Conservation (phyloP, 2,113 vertebrate species). For the Numida meleagris region DNA sequence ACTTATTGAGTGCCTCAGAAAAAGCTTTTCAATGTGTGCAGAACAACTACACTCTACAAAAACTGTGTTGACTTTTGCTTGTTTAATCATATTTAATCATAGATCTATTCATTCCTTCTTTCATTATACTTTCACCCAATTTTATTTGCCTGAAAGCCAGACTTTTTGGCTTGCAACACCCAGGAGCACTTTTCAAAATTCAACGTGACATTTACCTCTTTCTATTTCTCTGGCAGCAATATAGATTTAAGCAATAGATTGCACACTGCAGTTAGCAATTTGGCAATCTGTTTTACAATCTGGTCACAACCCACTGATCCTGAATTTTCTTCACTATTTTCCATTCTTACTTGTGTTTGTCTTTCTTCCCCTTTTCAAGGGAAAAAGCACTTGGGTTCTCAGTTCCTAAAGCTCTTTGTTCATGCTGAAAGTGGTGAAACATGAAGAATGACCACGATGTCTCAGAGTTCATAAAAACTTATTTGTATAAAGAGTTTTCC, state of each 20-base stretch:
- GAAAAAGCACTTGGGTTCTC: neutral
- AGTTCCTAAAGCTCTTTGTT: neutral
- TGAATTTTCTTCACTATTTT: neutral
- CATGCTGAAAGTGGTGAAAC: neutral
- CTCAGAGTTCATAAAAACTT: neutral
- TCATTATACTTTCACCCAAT: neutral
- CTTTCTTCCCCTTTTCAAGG: neutral
- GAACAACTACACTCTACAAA: neutral
- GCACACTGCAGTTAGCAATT: neutral
- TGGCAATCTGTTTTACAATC: conserved; percentile 35
- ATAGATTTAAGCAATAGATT: neutral
- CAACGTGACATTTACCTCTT: neutral
- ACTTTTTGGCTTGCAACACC: neutral
- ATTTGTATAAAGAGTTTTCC: neutral
- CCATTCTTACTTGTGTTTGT: neutral
- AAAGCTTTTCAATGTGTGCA: neutral
- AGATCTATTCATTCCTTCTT: neutral
- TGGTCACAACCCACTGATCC: neutral
- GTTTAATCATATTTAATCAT: neutral
- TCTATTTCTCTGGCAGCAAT: neutral
- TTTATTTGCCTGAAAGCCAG: neutral
- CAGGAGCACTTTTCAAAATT: neutral
- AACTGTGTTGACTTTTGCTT: neutral
- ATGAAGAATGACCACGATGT: neutral
- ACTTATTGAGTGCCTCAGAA: neutral